Conservation (phyloP, 1,140 invertebrate species). For the Lysiphlebus fabarum region DNA sequence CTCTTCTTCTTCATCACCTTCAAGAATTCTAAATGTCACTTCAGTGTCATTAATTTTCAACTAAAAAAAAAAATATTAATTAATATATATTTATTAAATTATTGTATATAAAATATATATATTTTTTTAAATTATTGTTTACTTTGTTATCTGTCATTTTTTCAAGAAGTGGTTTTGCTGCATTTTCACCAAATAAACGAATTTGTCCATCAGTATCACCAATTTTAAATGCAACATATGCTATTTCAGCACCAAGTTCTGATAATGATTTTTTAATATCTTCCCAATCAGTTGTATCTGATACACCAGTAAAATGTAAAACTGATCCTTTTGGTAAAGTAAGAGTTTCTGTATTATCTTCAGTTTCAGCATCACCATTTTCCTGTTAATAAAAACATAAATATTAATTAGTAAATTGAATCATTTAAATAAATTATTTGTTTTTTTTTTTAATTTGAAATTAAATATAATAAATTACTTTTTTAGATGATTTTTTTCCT, state of each 20-base stretch:
- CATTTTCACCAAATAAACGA: constrained; percentile 66
- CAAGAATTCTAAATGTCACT: constrained; percentile 59
- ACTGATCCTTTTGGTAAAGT: constrained; percentile 67
- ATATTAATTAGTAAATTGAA: constrained; percentile 18
- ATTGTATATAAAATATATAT: background rate
- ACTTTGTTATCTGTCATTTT: constrained; percentile 64
- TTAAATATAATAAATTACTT: constrained; percentile 28
- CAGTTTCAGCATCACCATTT: constrained; percentile 38
- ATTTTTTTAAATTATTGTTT: constrained; percentile 1
- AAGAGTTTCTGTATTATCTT: constrained; percentile 45
- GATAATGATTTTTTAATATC: constrained; percentile 67
- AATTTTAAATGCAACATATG: constrained; percentile 71
- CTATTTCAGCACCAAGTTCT: constrained; percentile 62
- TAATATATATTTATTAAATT: too few species aligned
- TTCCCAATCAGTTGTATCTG: constrained; percentile 65
- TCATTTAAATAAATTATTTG: background rate
- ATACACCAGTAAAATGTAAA: constrained; percentile 63
- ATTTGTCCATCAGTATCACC: constrained; percentile 72
- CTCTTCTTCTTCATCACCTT: constrained; percentile 68
- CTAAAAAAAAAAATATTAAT: constrained; percentile 26
- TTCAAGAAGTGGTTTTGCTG: constrained; percentile 63
- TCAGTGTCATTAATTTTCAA: constrained; percentile 59
- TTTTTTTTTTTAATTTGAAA: constrained; percentile 20
- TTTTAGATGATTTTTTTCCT: constrained; percentile 50
- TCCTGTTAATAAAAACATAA: constrained; percentile 28